phyloP scores from a whole-genome alignment of 2,797 vertebrate species.

The Malurus splendens region DNA sequence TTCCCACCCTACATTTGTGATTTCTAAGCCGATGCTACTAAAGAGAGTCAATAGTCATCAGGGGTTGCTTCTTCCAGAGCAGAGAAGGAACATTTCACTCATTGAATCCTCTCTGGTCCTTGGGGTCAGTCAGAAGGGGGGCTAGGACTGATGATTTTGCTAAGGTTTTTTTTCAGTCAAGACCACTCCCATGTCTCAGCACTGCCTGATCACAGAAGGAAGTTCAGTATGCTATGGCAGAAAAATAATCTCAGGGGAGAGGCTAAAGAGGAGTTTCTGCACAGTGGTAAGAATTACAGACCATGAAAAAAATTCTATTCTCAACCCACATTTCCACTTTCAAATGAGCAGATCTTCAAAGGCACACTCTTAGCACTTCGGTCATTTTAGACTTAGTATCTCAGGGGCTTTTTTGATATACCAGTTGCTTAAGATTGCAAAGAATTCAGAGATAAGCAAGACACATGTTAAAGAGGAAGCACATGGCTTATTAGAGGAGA shows the following conservation, averaged over 20 bases:
- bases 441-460: neutral
- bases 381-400: neutral
- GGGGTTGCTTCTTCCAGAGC: neutral
- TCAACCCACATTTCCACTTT: neutral
- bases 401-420: neutral
- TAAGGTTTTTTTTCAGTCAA: neutral
- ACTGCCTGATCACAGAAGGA: neutral
- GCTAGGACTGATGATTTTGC: neutral
- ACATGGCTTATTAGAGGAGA: neutral
- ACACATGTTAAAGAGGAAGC: neutral
- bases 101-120: neutral
- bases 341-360: neutral
- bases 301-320: neutral
- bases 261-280: neutral
- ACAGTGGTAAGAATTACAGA: neutral
- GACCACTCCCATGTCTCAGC: neutral
- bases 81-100: neutral
- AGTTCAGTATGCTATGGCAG: neutral
- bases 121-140: neutral
- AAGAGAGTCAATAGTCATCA: neutral
- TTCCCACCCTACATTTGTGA: neutral
- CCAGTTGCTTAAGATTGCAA: neutral
- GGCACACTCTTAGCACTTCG: neutral
- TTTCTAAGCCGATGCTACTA: neutral
- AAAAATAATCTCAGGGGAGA: neutral